Conservation (phyloP, 2,113 vertebrate species). For the Bos javanicus region DNA sequence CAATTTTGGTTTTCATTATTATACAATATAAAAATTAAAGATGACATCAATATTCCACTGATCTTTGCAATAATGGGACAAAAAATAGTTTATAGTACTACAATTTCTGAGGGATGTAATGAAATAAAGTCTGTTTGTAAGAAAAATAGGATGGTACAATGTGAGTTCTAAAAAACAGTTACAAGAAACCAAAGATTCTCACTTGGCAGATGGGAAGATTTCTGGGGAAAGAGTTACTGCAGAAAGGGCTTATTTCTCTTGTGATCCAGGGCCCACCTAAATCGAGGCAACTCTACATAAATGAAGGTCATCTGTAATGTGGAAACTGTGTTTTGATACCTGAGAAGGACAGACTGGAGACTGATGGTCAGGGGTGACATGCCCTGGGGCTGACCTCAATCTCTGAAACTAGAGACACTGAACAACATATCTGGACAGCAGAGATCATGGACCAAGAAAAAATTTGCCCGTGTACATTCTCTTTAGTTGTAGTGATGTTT, state of each 20-base stretch:
- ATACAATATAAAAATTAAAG: background rate
- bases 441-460: background rate
- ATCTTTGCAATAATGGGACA: background rate
- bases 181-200: background rate
- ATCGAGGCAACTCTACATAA: background rate
- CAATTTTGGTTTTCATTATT: background rate
- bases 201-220: background rate
- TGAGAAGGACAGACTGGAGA: background rate
- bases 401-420: conserved; percentile 39
- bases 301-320: background rate
- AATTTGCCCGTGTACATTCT: background rate
- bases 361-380: conserved; percentile 30
- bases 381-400: conserved; percentile 25
- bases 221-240: background rate
- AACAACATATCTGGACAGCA: background rate
- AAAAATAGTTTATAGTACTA: background rate
- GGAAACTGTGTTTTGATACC: conserved; percentile 40
- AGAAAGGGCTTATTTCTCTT: conserved; percentile 21
- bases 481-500: background rate
- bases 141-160: background rate
- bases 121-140: background rate
- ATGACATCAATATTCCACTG: background rate
- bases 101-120: background rate
- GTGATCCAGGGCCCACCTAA: background rate
- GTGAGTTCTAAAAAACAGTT: background rate